Base-by-base conservation (phyloP, 2,888 invertebrate species). In the Branchellion lobata region DNA sequence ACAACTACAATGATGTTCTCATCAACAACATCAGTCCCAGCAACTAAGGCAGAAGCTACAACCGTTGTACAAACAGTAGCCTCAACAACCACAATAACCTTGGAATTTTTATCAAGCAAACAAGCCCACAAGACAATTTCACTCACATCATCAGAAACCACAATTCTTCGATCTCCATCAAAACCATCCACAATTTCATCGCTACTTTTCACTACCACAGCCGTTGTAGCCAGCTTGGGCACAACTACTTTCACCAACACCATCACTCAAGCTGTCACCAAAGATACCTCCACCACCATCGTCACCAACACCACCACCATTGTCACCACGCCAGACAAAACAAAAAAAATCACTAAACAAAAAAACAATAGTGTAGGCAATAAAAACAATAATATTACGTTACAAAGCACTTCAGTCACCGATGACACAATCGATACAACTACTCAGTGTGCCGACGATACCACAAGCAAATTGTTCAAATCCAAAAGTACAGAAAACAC, bases 401-500 rank as follows among this genome's bases (percentile, higher is more conserved):
- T 14, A 47, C 47, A 8, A 18, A 47, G 47, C 18, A 14, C 18
- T 14, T 14, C 8, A 18, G 8, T 47, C 18, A 47, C 47, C 11
- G 18, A 47, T 47, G 47, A 47, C 47, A 18, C 8, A 47, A 14
- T 18, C 8, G 8, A 14, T 14, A 14, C 47, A 47, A 47, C 8
- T 18, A 47, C 8, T 8, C 11, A 47, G 18, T 14, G 18, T 14
- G 47, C 47, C 8, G 8, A 47, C 18, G 47, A 47, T 14, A 14
- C 11, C 18, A 18, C 8, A 47, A 47, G 11, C 8, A 47, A 47
- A 47, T 18, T 57, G 21, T n/a, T 57, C 3, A 57, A 57, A n/a
- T 57, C 61, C 5, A 57, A n/a, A 8, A 57, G 61, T 57, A n/a
- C 61, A 24, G 61, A 57, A 57, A 57, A 57, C 61, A 57, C 61